Evolutionary conservation across 2,113 vertebrate genomes (phyloP).

Genomic region (Oryzias melastigma): DNA sequence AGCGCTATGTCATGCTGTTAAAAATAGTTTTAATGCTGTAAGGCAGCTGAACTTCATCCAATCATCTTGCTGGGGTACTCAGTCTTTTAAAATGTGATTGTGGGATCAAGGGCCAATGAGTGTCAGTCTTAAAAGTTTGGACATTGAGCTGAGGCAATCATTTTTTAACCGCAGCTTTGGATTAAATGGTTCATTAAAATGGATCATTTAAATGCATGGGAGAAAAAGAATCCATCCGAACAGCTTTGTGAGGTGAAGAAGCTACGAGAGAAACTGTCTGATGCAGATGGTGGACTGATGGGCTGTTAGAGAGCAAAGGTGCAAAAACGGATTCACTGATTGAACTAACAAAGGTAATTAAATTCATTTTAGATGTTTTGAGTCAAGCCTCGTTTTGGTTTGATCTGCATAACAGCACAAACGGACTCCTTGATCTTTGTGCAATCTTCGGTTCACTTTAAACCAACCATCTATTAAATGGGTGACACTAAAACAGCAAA

Average conservation of each 20-base stretch:
- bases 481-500: constrained; percentile 23
- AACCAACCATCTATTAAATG: constrained; percentile 25
- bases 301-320: no score
- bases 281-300: no score
- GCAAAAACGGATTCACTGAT: no score
- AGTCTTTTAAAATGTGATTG: constrained; percentile 14
- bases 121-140: constrained; percentile 3
- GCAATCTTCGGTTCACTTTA: constrained; percentile 16
- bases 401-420: neutral
- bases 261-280: neutral
- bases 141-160: constrained; percentile 23
- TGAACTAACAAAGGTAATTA: no score
- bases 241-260: constrained; percentile 66
- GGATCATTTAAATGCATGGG: constrained; percentile 62
- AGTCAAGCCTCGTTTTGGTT: neutral
- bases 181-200: constrained; percentile 48
- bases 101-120: no score
- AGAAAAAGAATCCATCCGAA: constrained; percentile 57
- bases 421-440: neutral
- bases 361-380: neutral
- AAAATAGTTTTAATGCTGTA: neutral
- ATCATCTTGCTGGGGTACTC: neutral
- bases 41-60: neutral
- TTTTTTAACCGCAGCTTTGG: constrained; percentile 36
- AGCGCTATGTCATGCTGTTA: no score